A percentile compares a stretch with the other conserved stretches of the same genome.
Conservation (phyloP, 1,140 invertebrate species). For the Cecropterus lyciades region DNA sequence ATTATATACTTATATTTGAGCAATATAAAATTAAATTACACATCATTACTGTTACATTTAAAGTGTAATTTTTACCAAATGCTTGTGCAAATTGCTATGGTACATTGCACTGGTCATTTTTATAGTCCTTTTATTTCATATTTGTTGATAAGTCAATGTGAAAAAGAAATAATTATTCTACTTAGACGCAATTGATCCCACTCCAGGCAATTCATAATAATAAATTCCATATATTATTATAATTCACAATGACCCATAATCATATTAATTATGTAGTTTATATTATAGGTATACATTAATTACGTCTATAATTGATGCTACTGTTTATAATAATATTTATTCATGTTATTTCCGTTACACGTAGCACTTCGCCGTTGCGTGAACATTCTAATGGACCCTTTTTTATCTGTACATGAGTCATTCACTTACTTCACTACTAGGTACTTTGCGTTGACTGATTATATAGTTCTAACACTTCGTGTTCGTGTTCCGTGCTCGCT, state of each 20-base stretch:
- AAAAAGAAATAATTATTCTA: conserved; percentile 56
- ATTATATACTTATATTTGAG: too few species aligned
- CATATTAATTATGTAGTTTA: conserved; percentile 26
- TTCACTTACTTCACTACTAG: conserved; percentile 37
- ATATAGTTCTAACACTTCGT: conserved; percentile 8
- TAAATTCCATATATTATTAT: conserved; percentile 28
- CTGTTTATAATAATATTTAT: conserved; percentile 18
- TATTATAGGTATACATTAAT: conserved; percentile 33
- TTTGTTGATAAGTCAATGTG: conserved; percentile 11
- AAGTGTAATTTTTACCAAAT: too few species aligned
- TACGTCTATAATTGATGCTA: conserved; percentile 28
- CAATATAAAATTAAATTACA: too few species aligned
- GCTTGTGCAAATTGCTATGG: too few species aligned
- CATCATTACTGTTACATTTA: too few species aligned
- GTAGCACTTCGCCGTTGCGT: conserved; percentile 15
- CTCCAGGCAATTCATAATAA: conserved; percentile 75
- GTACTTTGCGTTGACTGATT: conserved; percentile 27
- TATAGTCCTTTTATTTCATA: too few species aligned
- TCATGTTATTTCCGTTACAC: conserved; percentile 16
- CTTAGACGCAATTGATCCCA: conserved; percentile 80
- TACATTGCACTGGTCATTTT: too few species aligned
- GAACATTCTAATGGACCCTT: conserved; percentile 76
- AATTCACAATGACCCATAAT: conserved; percentile 20
- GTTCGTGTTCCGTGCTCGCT: conserved; percentile 26
- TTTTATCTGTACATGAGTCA: conserved; percentile 56